phyloP scores from a whole-genome alignment of 2,113 vertebrate genomes.

The Cottus gobio region DNA sequence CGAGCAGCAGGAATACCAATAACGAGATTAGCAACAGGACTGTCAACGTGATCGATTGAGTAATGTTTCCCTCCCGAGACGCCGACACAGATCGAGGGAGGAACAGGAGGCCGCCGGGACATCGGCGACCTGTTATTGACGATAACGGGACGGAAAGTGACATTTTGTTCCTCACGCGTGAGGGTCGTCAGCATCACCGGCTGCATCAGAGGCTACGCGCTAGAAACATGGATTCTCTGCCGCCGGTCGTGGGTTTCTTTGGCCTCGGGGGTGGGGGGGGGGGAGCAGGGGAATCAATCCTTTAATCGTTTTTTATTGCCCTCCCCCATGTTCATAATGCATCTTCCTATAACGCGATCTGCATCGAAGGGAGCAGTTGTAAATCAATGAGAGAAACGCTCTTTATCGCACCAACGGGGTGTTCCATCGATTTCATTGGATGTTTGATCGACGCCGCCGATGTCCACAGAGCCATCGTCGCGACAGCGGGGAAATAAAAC shows the following conservation, averaged over 20 bases:
- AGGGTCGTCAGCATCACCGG: not conserved
- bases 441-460: not conserved
- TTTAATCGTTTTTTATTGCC: not conserved
- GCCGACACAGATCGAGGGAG: not conserved
- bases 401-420: not conserved
- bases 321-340: not conserved
- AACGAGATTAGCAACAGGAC: conserved; percentile 29
- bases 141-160: conserved; percentile 31
- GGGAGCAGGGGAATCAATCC: not conserved
- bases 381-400: not conserved
- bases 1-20: conserved; percentile 28
- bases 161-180: conserved; percentile 55
- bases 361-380: not conserved
- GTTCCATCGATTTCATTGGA: not conserved
- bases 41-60: conserved; percentile 31
- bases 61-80: not conserved
- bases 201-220: conserved; percentile 9
- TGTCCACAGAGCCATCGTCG: conserved; percentile 50
- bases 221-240: not conserved
- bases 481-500: conserved; percentile 45
- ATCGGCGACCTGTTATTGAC: conserved; percentile 28
- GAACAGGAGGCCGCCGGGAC: conserved; percentile 30
- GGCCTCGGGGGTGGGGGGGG: too few relatives aligned
- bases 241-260: not conserved
- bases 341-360: not conserved